Evolutionary conservation across 1,140 invertebrate species (phyloP).

Genomic region (Myzus persicae): DNA sequence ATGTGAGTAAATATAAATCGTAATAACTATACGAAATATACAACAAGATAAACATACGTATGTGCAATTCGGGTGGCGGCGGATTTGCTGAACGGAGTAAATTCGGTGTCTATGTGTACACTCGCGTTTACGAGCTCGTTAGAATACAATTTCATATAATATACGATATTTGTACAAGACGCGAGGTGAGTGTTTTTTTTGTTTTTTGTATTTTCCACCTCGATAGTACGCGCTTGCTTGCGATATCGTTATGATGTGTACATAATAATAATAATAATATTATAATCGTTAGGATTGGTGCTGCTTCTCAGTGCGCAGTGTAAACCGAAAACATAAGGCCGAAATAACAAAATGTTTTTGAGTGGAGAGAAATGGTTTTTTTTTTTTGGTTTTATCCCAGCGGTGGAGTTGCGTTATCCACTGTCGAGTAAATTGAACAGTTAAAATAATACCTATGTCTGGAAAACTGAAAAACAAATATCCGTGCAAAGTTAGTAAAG

Average conservation of each 20-base stretch:
- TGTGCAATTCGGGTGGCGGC: background rate
- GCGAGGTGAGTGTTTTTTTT: background rate
- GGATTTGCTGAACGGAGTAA: background rate
- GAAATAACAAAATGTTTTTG: background rate
- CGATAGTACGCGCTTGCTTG: background rate
- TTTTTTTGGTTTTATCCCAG: background rate
- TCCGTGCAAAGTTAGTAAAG: conserved; percentile 14
- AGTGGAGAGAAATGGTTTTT: background rate
- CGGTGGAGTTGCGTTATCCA: background rate
- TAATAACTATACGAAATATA: background rate
- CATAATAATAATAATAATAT: background rate
- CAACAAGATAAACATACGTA: background rate
- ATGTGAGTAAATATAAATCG: background rate
- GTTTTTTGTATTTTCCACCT: background rate
- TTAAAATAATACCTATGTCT: conserved; percentile 38
- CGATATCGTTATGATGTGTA: background rate
- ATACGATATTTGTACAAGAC: background rate
- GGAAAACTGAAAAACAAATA: conserved; percentile 39
- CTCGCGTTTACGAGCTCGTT: conserved; percentile 15
- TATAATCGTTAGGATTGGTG: background rate
- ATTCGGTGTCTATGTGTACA: background rate
- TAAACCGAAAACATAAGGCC: too few relatives aligned
- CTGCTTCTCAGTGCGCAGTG: background rate
- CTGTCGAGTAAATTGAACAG: background rate
- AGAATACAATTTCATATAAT: background rate